Evolutionary conservation across 2,113 vertebrate genomes (phyloP).

Genomic region (Oncorhynchus nerka): DNA sequence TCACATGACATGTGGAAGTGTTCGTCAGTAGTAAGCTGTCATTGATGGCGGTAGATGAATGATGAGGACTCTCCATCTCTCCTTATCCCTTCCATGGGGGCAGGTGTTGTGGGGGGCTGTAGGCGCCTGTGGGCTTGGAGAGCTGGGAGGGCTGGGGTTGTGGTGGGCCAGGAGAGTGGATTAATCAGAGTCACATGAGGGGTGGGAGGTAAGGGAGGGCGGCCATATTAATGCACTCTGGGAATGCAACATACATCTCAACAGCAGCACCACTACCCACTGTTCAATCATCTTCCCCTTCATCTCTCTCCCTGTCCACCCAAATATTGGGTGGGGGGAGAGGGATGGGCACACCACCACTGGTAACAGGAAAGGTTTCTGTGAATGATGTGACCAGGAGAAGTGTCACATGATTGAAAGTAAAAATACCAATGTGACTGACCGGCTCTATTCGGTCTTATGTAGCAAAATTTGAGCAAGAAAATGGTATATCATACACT

Average conservation of each 20-base stretch:
- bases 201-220: conserved; percentile 12
- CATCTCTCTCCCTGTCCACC: neutral
- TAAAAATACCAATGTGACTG: no score
- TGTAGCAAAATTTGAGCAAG: no score
- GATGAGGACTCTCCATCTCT: neutral
- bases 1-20: neutral
- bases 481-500: no score
- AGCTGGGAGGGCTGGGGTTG: neutral
- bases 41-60: conserved; percentile 3
- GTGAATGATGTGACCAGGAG: no score
- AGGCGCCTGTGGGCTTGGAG: neutral
- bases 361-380: neutral
- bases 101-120: neutral
- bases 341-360: neutral
- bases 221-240: conserved; percentile 22
- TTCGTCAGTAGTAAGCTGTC: neutral
- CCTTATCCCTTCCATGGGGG: neutral
- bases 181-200: conserved; percentile 2
- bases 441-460: no score
- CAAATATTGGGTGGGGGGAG: neutral
- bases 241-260: conserved; percentile 38
- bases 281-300: neutral
- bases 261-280: neutral
- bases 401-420: no score
- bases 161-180: neutral